These are phyloP conservation scores for Acipenser ruthenus DNA, from an alignment of 2,797 vertebrate genomes.

Conservation along the genomic window DNA sequence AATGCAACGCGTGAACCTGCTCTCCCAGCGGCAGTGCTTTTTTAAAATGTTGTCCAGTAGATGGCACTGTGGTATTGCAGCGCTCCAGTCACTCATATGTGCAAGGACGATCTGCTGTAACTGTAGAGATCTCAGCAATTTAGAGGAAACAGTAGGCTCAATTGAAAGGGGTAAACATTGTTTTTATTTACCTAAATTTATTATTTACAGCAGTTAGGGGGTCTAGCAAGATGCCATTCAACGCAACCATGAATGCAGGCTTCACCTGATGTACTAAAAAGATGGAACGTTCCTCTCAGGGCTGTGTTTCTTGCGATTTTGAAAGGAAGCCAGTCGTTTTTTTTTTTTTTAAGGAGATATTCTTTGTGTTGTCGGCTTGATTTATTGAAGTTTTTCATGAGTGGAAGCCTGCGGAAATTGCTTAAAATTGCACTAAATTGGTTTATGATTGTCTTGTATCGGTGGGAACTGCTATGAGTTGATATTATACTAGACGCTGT, in stretches of 20 bases:
- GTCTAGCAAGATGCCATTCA: no score
- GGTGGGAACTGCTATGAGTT: constrained; percentile 54
- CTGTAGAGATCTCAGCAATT: no score
- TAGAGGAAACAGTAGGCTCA: no score
- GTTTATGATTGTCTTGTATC: constrained; percentile 71
- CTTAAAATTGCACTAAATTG: constrained; percentile 74
- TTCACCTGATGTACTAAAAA: not conserved
- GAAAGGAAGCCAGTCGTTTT: constrained; percentile 53
- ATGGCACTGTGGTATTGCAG: no score
- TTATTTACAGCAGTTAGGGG: no score
- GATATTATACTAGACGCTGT: constrained; percentile 63
- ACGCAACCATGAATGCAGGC: not conserved
- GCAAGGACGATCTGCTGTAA: no score
- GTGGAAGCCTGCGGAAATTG: constrained; percentile 72
- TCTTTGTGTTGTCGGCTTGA: constrained; percentile 68
- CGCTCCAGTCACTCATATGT: no score
- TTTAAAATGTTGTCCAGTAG: no score
- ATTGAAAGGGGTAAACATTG: no score
- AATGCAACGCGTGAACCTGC: no score
- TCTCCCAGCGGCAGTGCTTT: no score
- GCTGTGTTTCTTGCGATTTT: constrained; percentile 18
- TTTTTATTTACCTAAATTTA: no score
- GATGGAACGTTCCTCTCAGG: not conserved
- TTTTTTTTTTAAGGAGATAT: constrained; percentile 66
- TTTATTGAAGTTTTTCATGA: constrained; percentile 73